Base-by-base conservation (phyloP, 2,888 invertebrate species). In the Lepidocyrtoides sp. region DNA sequence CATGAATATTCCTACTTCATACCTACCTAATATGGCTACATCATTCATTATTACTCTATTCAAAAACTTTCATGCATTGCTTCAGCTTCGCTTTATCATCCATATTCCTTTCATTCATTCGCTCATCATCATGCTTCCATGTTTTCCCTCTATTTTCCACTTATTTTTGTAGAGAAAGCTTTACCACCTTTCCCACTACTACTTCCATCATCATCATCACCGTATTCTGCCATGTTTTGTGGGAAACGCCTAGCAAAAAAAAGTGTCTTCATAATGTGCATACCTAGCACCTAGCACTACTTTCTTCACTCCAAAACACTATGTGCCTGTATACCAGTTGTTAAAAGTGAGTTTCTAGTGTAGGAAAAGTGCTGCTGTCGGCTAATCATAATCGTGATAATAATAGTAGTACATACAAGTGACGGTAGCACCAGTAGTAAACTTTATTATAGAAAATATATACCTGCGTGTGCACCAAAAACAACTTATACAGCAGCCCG, bases 361-460 rank as follows among this genome's bases (percentile, higher is more conserved):
- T 29, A 72, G 87, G 54, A 69, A 82, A 82, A 82, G n/a, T n/a
- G n/a, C 7, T 72, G 89, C 89, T 89, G 69, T 89, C 82, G 89
- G 89, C 89, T 89, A 87, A 89, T 89, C 82, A 82, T 69, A 41
- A 75, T 69, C 32, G 41, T 75, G 48, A 75, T 75, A 23, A 75
- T 75, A 48, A 75, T 75, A 75, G 82, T 82, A 89, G 72, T 88
- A 81, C 60, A 82, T 60, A 23, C 60, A n/a, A 48, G 51, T 44
- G 32, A 51, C 44, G 23, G 69, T 36, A 75, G n/a, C 44, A 29
- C n/a, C 23, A 26, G 57, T 14, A 63, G 26, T 29, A 63, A 29
- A 63, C 29, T 63, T 63, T 63, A 63, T 14, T 14, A 60, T 60
- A 7, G 10, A 69, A n/a, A 36, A 36, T 7, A 17, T 69, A 69